These are phyloP conservation scores for Sesamia inferens DNA, from an alignment of 2,888 invertebrate genomes.

Conservation along the genomic window DNA sequence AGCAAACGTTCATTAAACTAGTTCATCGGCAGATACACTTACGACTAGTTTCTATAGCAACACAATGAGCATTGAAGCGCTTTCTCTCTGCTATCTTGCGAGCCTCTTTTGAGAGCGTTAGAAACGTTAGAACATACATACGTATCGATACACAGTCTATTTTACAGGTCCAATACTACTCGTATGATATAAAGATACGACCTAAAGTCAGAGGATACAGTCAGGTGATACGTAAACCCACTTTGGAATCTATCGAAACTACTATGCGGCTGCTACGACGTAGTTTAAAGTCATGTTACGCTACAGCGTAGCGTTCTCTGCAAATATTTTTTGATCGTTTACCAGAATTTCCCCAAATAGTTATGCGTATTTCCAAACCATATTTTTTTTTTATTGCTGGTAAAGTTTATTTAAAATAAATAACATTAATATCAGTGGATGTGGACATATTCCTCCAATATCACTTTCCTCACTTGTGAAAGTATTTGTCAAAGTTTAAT, in stretches of 20 bases:
- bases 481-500: neutral
- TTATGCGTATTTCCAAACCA: neutral
- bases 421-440: neutral
- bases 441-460: neutral
- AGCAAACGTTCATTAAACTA: slow-evolving; percentile 58
- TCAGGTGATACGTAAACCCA: neutral
- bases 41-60: slow-evolving; percentile 41
- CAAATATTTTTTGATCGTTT: neutral
- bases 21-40: slow-evolving; percentile 62
- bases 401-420: neutral
- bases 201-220: neutral
- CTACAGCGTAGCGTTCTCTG: slow-evolving; percentile 4
- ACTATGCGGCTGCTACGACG: slow-evolving; percentile 9
- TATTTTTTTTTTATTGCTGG: neutral
- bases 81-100: slow-evolving; percentile 64
- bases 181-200: neutral
- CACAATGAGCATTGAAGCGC: slow-evolving; percentile 63
- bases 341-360: neutral
- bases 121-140: neutral
- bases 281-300: neutral
- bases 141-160: slow-evolving; percentile 19
- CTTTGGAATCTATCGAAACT: neutral
- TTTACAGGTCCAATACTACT: neutral
- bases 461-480: neutral
- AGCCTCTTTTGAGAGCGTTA: slow-evolving; percentile 54